These are phyloP conservation scores for Entelurus aequoreus DNA, from an alignment of 2,113 vertebrate genomes.

Conservation along the genomic window DNA sequence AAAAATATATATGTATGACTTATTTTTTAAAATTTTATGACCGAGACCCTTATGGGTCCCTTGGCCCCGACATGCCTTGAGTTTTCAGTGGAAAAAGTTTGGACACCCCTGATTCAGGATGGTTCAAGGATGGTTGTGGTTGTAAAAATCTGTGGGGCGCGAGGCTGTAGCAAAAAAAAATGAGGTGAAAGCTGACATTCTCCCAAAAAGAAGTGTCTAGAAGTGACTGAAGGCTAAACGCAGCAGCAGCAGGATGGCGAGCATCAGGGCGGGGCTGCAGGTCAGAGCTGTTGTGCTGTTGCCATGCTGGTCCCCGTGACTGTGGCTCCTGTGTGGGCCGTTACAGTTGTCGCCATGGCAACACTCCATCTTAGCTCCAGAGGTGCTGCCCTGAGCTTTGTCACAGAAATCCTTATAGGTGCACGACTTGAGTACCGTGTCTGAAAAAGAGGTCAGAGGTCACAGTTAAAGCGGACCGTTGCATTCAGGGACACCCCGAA, in stretches of 20 bases:
- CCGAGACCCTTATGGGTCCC: too few species aligned
- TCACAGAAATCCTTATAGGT: constrained; percentile 82
- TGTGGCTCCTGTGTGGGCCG: constrained; percentile 66
- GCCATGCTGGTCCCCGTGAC: constrained; percentile 43
- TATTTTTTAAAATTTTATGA: too few species aligned
- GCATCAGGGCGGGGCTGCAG: constrained; percentile 54
- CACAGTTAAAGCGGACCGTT: background rate
- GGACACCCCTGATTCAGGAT: too few species aligned
- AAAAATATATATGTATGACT: too few species aligned
- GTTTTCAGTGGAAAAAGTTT: too few species aligned
- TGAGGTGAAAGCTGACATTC: too few species aligned
- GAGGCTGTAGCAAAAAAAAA: background rate
- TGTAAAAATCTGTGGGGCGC: constrained; percentile 5
- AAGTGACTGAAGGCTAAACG: constrained; percentile 49
- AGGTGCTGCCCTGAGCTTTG: constrained; percentile 62
- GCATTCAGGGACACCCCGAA: background rate
- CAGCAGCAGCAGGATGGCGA: constrained; percentile 51
- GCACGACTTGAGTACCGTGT: constrained; percentile 80
- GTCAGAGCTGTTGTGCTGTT: constrained; percentile 15
- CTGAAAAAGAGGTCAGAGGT: constrained; percentile 52
- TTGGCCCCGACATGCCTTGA: too few species aligned
- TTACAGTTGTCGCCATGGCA: constrained; percentile 81
- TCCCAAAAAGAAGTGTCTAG: constrained; percentile 36
- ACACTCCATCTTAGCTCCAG: constrained; percentile 73
- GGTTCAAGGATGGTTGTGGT: background rate